Evolutionary conservation across 2,113 vertebrate genomes (phyloP).

Genomic region (Hyla sarda): DNA sequence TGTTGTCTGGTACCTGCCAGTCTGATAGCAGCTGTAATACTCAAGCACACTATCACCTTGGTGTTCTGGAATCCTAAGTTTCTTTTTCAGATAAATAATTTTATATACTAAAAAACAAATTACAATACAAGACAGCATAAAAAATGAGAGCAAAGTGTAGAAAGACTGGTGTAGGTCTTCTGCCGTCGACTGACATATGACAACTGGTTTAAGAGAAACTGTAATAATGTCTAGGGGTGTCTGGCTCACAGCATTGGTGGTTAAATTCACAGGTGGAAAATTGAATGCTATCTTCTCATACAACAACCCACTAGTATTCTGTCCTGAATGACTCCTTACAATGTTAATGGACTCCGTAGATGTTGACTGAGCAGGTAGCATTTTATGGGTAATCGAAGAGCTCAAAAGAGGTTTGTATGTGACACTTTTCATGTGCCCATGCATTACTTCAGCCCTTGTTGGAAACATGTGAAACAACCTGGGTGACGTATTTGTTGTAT

Average conservation of each 20-base stretch:
- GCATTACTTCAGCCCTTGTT: neutral
- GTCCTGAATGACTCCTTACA: constrained; percentile 54
- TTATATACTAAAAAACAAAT: constrained; percentile 76
- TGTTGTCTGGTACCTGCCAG: constrained; percentile 72
- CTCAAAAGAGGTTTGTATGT: neutral
- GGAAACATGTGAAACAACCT: neutral
- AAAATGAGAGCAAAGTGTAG: constrained; percentile 79
- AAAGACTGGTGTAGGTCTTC: constrained; percentile 77
- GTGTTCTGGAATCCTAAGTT: constrained; percentile 69
- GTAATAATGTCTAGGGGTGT: constrained; percentile 61
- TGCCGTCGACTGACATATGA: constrained; percentile 72
- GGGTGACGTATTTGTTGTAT: constrained; percentile 44
- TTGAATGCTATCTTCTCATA: constrained; percentile 64
- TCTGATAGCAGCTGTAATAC: constrained; percentile 82
- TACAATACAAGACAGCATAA: constrained; percentile 76
- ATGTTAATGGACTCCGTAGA: constrained; percentile 33
- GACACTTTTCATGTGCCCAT: neutral
- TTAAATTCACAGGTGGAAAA: constrained; percentile 65
- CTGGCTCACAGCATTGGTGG: constrained; percentile 50
- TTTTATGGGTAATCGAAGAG: neutral
- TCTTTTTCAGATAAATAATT: constrained; percentile 74
- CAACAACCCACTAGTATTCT: constrained; percentile 21
- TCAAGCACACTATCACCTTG: constrained; percentile 76
- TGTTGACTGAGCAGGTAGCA: neutral
- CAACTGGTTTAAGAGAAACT: constrained; percentile 68